phyloP scores from a whole-genome alignment of 2,888 invertebrate genomes.

The Cerceris rybyensis region DNA sequence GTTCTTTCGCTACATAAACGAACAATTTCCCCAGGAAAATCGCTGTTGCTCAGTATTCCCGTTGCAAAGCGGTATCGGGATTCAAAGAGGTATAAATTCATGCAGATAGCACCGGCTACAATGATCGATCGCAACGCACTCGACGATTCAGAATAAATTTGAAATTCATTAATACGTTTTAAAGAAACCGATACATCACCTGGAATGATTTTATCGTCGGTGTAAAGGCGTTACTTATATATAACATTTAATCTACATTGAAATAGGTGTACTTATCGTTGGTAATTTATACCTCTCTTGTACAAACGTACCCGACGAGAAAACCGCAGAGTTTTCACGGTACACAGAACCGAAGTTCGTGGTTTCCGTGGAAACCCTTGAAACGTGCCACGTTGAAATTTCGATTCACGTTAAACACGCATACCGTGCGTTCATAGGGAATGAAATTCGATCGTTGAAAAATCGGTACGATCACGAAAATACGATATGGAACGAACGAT shows the following conservation, averaged over 20 bases:
- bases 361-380: conserved; percentile 2
- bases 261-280: conserved; percentile 5
- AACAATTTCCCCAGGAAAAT: background rate
- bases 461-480: no score
- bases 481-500: no score
- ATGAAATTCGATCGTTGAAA: no score
- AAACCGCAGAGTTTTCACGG: conserved; percentile 18
- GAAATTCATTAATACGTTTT: conserved; percentile 10
- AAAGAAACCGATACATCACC: conserved; percentile 18
- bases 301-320: background rate
- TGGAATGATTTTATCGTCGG: background rate
- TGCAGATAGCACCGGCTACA: background rate
- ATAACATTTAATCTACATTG: conserved; percentile 6
- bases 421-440: conserved; percentile 39
- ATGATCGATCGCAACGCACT: background rate
- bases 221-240: conserved; percentile 2
- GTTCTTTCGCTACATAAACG: background rate
- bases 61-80: background rate
- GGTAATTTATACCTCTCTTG: conserved; percentile 13
- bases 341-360: background rate
- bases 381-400: background rate
- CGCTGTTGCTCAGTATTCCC: background rate
- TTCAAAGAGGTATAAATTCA: conserved; percentile 3
- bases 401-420: conserved; percentile 13
- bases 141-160: background rate